A percentile compares a stretch with the other conserved stretches of the same genome.
These are phyloP conservation scores for Eubasilissa splendida DNA, from an alignment of 2,888 invertebrate genomes.

Conservation along the genomic window DNA sequence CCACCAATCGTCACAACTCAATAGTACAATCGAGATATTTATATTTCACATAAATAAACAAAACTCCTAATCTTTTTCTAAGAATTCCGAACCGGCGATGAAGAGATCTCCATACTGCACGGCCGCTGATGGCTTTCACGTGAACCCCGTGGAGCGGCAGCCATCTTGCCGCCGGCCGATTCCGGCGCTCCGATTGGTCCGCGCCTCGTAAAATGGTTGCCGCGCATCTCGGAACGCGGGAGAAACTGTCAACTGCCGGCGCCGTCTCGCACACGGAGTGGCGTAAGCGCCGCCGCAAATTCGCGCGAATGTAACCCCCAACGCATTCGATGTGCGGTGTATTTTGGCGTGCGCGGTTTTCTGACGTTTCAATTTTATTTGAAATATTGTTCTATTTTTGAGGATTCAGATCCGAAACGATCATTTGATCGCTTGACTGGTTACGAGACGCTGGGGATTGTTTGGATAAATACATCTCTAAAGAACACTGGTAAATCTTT, in stretches of 20 bases:
- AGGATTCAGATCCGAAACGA: constrained; percentile 47
- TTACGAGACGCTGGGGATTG: constrained; percentile 45
- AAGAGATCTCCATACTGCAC: constrained; percentile 35
- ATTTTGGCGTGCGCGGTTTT: constrained; percentile 9
- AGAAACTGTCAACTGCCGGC: constrained; percentile 51
- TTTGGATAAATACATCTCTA: constrained; percentile 21
- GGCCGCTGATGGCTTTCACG: constrained; percentile 22
- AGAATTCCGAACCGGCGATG: constrained; percentile 19
- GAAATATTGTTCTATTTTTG: constrained; percentile 50
- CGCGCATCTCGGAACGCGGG: constrained; percentile 45
- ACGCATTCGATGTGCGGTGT: background rate
- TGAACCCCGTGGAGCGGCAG: constrained; percentile 51
- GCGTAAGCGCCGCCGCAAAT: constrained; percentile 19
- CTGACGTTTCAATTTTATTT: constrained; percentile 40
- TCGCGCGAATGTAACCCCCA: background rate
- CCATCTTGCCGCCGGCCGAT: constrained; percentile 49
- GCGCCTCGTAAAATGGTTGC: constrained; percentile 44
- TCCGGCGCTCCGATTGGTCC: constrained; percentile 49
- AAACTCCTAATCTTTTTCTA: constrained; percentile 2
- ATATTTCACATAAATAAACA: no score
- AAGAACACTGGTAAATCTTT: constrained; percentile 7
- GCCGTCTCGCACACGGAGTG: constrained; percentile 32
- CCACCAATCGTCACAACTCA: no score
- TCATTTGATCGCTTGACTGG: constrained; percentile 52
- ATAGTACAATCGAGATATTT: no score